Conservation (phyloP, 2,797 vertebrate genomes). For the Peromyscus attwateri region DNA sequence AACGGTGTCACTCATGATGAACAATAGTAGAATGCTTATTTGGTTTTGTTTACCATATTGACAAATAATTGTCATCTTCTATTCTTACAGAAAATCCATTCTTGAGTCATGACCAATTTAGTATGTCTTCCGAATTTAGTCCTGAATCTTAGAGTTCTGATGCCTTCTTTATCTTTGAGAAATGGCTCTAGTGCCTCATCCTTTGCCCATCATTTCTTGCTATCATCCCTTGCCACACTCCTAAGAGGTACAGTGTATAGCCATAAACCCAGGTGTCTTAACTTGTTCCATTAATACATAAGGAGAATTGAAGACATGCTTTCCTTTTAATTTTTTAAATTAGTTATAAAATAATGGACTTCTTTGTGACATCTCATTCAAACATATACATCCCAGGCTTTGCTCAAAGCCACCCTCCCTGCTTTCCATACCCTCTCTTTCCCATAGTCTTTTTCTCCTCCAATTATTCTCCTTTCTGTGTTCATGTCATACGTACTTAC, state of each 20-base stretch:
- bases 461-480: not conserved
- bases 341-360: not conserved
- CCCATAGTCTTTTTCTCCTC: not conserved
- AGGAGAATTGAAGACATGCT: not conserved
- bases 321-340: not conserved
- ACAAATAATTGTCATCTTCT: conserved; percentile 3
- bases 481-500: not conserved
- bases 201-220: not conserved
- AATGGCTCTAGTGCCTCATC: not conserved
- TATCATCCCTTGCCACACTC: not conserved
- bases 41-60: not conserved
- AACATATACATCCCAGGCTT: not conserved
- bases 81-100: not conserved
- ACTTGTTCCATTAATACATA: not conserved
- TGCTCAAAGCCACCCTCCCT: not conserved
- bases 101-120: not conserved
- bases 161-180: not conserved
- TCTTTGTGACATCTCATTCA: not conserved
- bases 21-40: not conserved
- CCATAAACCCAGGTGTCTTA: not conserved
- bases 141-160: not conserved
- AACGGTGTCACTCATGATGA: not conserved
- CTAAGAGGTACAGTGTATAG: not conserved
- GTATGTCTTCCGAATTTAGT: not conserved
- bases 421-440: not conserved